A percentile compares a stretch with the other conserved stretches of the same genome.
These are phyloP conservation scores for Hyla sarda DNA, from an alignment of 2,113 vertebrate genomes.

Conservation along the genomic window DNA sequence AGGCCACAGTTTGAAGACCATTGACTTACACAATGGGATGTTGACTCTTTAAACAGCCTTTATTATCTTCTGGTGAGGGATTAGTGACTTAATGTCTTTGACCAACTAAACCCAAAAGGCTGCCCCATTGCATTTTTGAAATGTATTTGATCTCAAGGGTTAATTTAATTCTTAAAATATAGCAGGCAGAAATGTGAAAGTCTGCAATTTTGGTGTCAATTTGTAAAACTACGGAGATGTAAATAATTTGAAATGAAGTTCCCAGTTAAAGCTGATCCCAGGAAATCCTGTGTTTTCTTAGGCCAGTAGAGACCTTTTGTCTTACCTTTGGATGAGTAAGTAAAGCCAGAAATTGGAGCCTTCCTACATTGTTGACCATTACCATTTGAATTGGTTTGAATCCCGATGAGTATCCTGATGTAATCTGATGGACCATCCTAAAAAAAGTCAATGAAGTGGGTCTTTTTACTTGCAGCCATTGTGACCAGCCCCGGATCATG, in stretches of 20 bases:
- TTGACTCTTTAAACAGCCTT: no score
- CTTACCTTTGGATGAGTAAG: conserved; percentile 14
- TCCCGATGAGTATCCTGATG: conserved; percentile 67
- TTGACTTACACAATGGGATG: no score
- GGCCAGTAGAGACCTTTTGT: conserved; percentile 11
- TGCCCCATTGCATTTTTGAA: background rate
- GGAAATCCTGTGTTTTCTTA: background rate
- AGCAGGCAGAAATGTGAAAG: background rate
- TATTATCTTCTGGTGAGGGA: no score
- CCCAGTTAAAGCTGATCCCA: background rate
- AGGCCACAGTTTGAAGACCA: no score
- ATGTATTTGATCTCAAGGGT: background rate
- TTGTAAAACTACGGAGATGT: background rate
- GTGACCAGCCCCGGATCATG: conserved; percentile 68
- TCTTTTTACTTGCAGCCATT: conserved; percentile 70
- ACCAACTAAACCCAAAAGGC: background rate
- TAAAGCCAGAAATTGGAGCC: conserved; percentile 54
- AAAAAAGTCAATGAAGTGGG: conserved; percentile 68
- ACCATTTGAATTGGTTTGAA: conserved; percentile 66
- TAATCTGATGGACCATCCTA: conserved; percentile 65
- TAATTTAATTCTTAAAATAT: background rate
- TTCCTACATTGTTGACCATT: conserved; percentile 66
- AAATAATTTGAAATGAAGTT: background rate
- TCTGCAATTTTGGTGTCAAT: no score
- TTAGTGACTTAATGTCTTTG: background rate